Conservation (phyloP, 1,140 invertebrate species). For the Brachionus plicatilis region DNA sequence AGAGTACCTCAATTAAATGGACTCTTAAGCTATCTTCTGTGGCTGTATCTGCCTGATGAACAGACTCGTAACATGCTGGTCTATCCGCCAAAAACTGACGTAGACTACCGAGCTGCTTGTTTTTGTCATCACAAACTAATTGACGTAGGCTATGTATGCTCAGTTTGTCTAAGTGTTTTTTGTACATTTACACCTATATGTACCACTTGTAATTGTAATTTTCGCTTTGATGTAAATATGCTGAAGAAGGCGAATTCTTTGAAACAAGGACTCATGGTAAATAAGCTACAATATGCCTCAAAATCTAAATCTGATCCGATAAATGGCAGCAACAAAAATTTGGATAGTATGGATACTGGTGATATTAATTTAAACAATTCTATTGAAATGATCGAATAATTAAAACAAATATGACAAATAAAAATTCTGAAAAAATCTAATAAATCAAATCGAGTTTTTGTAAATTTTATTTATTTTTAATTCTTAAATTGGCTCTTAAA, state of each 20-base stretch:
- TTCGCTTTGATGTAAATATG: conserved; percentile 32
- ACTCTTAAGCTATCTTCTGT: conserved; percentile 86
- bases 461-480: neutral
- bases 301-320: neutral
- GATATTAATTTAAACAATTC: neutral
- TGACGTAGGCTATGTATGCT: conserved; percentile 93
- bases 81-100: conserved; percentile 77
- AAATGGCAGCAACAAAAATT: neutral
- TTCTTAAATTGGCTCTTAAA: neutral
- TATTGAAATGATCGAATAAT: conserved; percentile 9
- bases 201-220: conserved; percentile 68
- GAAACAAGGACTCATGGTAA: conserved; percentile 21
- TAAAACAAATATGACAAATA: neutral
- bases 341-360: neutral
- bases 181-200: conserved; percentile 95
- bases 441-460: neutral
- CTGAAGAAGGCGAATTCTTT: conserved; percentile 20
- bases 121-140: conserved; percentile 95
- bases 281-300: neutral
- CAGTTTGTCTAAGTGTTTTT: conserved; percentile 89
- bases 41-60: conserved; percentile 84
- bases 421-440: neutral
- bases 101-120: conserved; percentile 91
- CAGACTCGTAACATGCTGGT: conserved; percentile 73
- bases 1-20: conserved; percentile 54